Evolutionary conservation across 1,140 invertebrate species (phyloP), one percentile per base, ranked within the genome.

Genomic region (Drosophila parabipectinata): DNA sequence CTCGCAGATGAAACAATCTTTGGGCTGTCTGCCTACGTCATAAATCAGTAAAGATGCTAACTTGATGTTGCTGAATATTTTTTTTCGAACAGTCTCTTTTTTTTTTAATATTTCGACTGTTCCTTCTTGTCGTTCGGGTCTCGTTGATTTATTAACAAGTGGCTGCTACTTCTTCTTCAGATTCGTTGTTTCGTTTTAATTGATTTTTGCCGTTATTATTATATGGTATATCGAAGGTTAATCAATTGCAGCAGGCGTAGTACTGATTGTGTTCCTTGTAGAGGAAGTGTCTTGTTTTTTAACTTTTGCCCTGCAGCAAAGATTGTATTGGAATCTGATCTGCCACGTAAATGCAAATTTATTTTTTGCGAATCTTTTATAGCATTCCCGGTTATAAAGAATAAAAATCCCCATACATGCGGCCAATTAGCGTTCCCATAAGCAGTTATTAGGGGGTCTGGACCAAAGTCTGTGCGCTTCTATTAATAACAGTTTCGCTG

Each of bases 121-220:
- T 69, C 51, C 53, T 52, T 71, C 57, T 47, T 63, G 30, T 58
- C 39, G 51, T 54, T 72, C 55, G 77, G 52, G 48, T 53, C 60
- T 53, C 67, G 68, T 71, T 73, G 57, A 77, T 71, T 87, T 87
- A 87, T 87, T 87, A 87, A 82, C 82, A 87, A 87, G 82, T 87
- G 79, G 82, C 63, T 61, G 63, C 44, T 48, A 50, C 67, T 32
- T 56, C 67, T 71, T 71, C 64, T 71, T 47, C 54, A 15, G 52
- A 50, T 79, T 79, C 66, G 82, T 61, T 82, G 74, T 72, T 68
- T 78, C 56, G 60, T 21, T 82, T 81, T 85, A 81, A 85, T 87
- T 85, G 82, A 64, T 68, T 57, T 47, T 71, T 55, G 83, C 82
- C 82, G 82, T 85, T 85, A 87, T 77, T 75, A 59, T 60, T 80